Evolutionary conservation across 2,888 invertebrate species (phyloP), one percentile per base, ranked within the genome.

Genomic region (Loripinus fragilis): DNA sequence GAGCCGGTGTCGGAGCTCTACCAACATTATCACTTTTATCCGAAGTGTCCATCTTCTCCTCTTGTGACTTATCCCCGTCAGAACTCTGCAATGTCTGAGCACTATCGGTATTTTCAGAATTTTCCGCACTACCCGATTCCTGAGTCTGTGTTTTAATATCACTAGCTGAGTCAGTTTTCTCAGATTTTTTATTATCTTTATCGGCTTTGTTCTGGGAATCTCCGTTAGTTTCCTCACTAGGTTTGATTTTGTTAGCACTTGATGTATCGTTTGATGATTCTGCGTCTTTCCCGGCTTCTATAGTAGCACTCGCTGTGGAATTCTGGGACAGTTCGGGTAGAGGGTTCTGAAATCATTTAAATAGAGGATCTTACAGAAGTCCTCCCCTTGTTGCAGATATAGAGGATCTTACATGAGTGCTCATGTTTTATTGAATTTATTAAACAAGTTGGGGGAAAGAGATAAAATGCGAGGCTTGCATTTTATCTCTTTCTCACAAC

Each of bases 31-130:
- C 60, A 30, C 1, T 23, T 20, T 60, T 60, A 15, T 60, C 60
- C 10, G 30, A 33, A 5, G 33, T 60, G 30, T 60, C 60, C 42
- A 38, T 52, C n/a, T 68, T 28, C 2, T 60, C 45, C 5, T 71
- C 42, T 15, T 69, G 48, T 35, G 48, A 20, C 17, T 33, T 50
- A 33, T 64, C 50, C 20, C 33, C 35, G 10, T 69, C 69, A 7
- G 69, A 30, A 50, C 33, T 48, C 33, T 48, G 50, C 38, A 55
- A 55, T 23, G 45, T 68, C 38, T 23, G 71, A 45, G 10, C 66
- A 69, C 76, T 69, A 20, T 69, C 65, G 2, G 45, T 64, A 3
- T 30, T 65, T 52, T 71, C 67, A 20, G 66, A 71, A 64, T 72
- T 68, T 33, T 71, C 64, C 23, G 35, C 38, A 25, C 33, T 65